phyloP scores from a whole-genome alignment of 2,888 invertebrate species.

The Thymelicus sylvestris region DNA sequence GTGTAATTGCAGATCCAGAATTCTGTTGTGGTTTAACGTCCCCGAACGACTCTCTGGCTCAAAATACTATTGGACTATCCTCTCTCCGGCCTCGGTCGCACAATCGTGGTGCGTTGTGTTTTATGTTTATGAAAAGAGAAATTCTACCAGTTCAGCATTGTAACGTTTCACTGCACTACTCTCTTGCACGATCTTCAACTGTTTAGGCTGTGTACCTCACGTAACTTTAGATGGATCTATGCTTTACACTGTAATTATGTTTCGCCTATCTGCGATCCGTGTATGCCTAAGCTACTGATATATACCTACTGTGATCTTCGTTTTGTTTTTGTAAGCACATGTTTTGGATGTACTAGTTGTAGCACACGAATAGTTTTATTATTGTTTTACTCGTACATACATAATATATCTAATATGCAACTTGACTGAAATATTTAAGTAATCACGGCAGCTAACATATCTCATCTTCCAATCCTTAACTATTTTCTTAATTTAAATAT shows the following conservation, averaged over 20 bases:
- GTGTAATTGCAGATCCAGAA: conserved; percentile 92
- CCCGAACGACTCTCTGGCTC: conserved; percentile 90
- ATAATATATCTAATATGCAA: conserved; percentile 8
- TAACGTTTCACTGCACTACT: conserved; percentile 59
- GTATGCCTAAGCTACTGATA: conserved; percentile 25
- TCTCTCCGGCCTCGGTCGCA: conserved; percentile 84
- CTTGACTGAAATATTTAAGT: conserved; percentile 8
- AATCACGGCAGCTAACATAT: conserved; percentile 24
- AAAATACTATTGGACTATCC: conserved; percentile 82
- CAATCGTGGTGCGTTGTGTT: conserved; percentile 86
- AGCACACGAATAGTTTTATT: conserved; percentile 27
- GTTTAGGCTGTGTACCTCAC: conserved; percentile 44
- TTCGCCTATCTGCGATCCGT: conserved; percentile 8
- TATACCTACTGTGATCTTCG: conserved; percentile 35
- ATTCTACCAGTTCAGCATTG: conserved; percentile 61
- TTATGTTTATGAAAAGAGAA: conserved; percentile 84
- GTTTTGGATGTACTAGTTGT: conserved; percentile 41
- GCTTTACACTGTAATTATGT: conserved; percentile 50
- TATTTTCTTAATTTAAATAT: conserved; percentile 16
- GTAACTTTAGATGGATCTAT: conserved; percentile 61
- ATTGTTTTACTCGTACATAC: background rate
- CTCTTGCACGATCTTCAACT: conserved; percentile 58
- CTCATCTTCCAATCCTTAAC: conserved; percentile 13
- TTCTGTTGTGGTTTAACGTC: conserved; percentile 94
- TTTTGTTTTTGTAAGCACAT: conserved; percentile 44